phyloP scores from a whole-genome alignment of 1,140 invertebrate genomes.

The Saccostrea echinata region DNA sequence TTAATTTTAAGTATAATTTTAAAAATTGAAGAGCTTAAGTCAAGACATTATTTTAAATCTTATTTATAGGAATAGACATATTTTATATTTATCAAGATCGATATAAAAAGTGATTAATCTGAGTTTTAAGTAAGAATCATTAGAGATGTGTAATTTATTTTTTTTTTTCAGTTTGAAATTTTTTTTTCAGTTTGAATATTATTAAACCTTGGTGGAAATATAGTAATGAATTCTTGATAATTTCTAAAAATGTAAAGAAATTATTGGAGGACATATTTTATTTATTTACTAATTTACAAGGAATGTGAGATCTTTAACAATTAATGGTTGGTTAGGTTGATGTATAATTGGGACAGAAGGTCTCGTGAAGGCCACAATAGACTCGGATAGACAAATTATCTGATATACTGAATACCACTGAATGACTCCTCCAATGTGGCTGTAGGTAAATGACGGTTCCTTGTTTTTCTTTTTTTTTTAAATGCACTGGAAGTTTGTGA shows the following conservation, averaged over 20 bases:
- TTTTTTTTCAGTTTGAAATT: too few species aligned
- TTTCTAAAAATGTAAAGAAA: conserved; percentile 5
- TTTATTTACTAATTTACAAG: conserved; percentile 14
- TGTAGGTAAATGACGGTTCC: neutral
- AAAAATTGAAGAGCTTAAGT: neutral
- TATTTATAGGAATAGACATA: neutral
- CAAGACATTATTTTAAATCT: neutral
- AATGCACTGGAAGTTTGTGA: conserved; percentile 21
- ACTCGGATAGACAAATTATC: neutral
- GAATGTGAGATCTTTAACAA: conserved; percentile 27
- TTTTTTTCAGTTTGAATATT: too few species aligned
- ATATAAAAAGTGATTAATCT: neutral
- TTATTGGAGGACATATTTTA: neutral
- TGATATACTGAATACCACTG: neutral
- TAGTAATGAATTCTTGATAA: neutral
- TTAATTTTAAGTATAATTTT: neutral
- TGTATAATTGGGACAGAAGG: neutral
- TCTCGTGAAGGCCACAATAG: neutral
- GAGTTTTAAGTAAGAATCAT: neutral
- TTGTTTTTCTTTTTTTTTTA: neutral
- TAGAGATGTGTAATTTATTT: too few species aligned
- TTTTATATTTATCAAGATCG: too few species aligned
- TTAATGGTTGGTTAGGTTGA: neutral
- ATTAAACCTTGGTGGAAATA: too few species aligned
- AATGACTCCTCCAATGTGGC: neutral